These are phyloP conservation scores for Loripinus fragilis DNA, from an alignment of 2,888 invertebrate species.

Conservation along the genomic window DNA sequence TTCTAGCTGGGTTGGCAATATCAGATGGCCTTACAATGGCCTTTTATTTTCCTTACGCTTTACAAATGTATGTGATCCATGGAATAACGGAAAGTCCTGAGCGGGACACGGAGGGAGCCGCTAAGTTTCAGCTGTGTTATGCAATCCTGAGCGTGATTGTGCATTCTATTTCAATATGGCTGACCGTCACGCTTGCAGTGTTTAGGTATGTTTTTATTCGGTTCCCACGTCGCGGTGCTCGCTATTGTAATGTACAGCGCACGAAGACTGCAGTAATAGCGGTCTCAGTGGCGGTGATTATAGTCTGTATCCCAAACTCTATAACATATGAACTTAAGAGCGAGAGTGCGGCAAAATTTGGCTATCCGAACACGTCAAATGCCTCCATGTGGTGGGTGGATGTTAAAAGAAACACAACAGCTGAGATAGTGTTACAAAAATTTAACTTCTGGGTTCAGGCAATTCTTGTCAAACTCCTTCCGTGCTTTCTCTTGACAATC, in stretches of 20 bases:
- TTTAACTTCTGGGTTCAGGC: constrained; percentile 97
- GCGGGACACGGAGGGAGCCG: constrained; percentile 77
- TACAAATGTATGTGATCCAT: constrained; percentile 83
- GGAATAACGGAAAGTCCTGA: constrained; percentile 66
- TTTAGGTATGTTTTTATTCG: constrained; percentile 90
- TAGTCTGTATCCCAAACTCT: constrained; percentile 82
- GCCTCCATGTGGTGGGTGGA: constrained; percentile 82
- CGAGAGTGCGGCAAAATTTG: constrained; percentile 1
- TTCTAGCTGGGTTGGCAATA: constrained; percentile 92
- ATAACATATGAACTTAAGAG: constrained; percentile 85
- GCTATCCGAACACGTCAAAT: constrained; percentile 46
- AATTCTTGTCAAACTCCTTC: constrained; percentile 95
- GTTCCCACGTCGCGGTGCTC: constrained; percentile 90
- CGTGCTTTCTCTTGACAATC: constrained; percentile 93
- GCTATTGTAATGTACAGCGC: constrained; percentile 92
- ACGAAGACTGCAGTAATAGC: constrained; percentile 91
- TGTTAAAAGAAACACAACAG: constrained; percentile 84
- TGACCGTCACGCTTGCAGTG: constrained; percentile 95
- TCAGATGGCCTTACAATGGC: constrained; percentile 95
- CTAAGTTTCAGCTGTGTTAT: constrained; percentile 87
- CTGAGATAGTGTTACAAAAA: constrained; percentile 75
- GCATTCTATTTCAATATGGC: constrained; percentile 96
- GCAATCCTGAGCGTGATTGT: constrained; percentile 94
- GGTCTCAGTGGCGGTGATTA: constrained; percentile 75
- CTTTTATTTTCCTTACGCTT: constrained; percentile 95